Evolutionary conservation across 2,113 vertebrate species (phyloP).

Genomic region (Crotalus helleri): DNA sequence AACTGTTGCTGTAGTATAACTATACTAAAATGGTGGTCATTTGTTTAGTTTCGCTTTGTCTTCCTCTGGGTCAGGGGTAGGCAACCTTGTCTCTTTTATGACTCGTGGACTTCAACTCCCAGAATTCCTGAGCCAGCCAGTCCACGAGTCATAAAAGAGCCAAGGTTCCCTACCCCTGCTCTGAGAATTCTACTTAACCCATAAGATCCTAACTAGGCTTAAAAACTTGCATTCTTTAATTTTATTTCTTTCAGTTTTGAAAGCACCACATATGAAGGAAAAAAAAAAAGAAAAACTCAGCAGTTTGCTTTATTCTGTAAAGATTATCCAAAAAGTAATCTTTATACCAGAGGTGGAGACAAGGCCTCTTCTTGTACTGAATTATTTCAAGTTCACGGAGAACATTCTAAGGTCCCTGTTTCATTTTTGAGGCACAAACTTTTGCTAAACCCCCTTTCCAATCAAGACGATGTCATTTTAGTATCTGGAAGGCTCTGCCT

Average conservation of each 20-base stretch:
- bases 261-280: not conserved
- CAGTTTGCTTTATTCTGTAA: not conserved
- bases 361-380: not conserved
- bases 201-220: not conserved
- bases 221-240: not conserved
- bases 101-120: too few relatives aligned
- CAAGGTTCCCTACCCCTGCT: not conserved
- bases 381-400: not conserved
- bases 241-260: not conserved
- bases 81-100: too few relatives aligned
- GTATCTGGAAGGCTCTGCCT: not conserved
- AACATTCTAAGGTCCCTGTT: not conserved
- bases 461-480: not conserved
- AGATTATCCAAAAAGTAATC: not conserved
- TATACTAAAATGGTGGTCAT: not conserved
- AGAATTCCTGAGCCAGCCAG: too few relatives aligned
- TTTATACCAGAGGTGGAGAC: not conserved
- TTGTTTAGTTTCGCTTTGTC: not conserved
- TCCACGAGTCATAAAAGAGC: too few relatives aligned
- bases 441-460: not conserved
- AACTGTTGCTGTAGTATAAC: not conserved
- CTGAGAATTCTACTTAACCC: not conserved
- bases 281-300: not conserved
- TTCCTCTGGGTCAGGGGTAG: not conserved
- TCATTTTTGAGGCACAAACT: not conserved